These are phyloP conservation scores for Okamejei kenojei DNA, from an alignment of 2,797 vertebrate genomes.

Conservation along the genomic window DNA sequence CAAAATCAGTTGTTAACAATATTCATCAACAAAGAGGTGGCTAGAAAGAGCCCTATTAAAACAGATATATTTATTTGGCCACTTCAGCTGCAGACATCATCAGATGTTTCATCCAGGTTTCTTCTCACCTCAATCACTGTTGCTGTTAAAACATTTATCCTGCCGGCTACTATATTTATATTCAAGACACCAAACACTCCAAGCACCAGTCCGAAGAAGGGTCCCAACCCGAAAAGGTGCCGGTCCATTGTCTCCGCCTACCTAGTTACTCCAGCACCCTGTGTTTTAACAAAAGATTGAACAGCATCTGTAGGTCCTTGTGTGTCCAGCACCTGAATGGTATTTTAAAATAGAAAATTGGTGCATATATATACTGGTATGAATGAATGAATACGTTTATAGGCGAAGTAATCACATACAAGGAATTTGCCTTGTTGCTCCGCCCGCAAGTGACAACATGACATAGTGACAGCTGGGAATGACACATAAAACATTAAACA, in stretches of 20 bases:
- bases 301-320: too few relatives aligned
- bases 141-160: background rate
- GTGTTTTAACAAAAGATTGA: too few relatives aligned
- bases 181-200: background rate
- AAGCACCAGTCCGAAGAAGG: too few relatives aligned
- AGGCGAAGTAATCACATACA: too few relatives aligned
- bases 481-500: too few relatives aligned
- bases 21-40: background rate
- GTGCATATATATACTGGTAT: background rate
- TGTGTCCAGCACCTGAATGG: background rate
- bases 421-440: too few relatives aligned
- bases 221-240: too few relatives aligned
- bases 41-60: background rate
- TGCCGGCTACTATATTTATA: background rate
- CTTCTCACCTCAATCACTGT: background rate
- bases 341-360: background rate
- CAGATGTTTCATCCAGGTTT: background rate
- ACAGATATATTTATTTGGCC: background rate
- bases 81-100: background rate
- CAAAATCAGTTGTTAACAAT: background rate
- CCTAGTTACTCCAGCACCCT: too few relatives aligned
- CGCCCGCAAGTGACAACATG: too few relatives aligned
- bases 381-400: too few relatives aligned
- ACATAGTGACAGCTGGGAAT: too few relatives aligned
- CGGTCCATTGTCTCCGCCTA: too few relatives aligned